Percentiles rank a stretch among this genome's conserved stretches.
phyloP scores from a whole-genome alignment of 2,113 vertebrate genomes.

The Turdus rufiventris region DNA sequence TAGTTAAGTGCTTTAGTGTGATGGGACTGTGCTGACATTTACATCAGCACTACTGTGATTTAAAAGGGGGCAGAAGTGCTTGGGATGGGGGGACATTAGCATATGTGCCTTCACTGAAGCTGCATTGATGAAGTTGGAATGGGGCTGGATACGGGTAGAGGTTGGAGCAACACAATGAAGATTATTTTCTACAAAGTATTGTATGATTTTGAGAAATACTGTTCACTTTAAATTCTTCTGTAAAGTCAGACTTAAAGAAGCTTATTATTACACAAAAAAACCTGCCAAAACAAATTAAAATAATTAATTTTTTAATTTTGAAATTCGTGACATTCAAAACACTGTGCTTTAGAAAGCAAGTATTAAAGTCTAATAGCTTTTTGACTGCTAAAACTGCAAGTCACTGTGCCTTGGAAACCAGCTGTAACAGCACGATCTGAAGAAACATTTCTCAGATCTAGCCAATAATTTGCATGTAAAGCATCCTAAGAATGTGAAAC shows the following conservation, averaged over 20 bases:
- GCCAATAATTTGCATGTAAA: conserved; percentile 5
- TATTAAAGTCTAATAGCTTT: not conserved
- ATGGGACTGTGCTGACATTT: not conserved
- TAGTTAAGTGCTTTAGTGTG: not conserved
- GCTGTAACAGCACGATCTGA: not conserved
- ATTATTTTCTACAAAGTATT: not conserved
- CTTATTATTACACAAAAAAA: not conserved
- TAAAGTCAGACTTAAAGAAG: not conserved
- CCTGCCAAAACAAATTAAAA: not conserved
- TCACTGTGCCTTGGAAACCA: not conserved
- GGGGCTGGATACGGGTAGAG: not conserved
- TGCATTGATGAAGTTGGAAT: not conserved
- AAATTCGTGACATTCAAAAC: not conserved
- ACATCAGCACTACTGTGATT: not conserved
- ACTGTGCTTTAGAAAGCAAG: not conserved
- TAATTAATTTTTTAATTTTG: not conserved
- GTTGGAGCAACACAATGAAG: not conserved
- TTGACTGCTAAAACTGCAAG: conserved; percentile 26
- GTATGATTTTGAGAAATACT: not conserved
- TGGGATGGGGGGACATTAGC: not conserved
- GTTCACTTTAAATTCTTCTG: not conserved
- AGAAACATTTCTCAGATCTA: not conserved
- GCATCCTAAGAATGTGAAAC: not conserved
- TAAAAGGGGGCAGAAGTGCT: not conserved
- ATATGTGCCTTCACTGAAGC: not conserved